These are phyloP conservation scores for Pangasius djambal DNA, from an alignment of 2,797 vertebrate genomes.

Conservation along the genomic window DNA sequence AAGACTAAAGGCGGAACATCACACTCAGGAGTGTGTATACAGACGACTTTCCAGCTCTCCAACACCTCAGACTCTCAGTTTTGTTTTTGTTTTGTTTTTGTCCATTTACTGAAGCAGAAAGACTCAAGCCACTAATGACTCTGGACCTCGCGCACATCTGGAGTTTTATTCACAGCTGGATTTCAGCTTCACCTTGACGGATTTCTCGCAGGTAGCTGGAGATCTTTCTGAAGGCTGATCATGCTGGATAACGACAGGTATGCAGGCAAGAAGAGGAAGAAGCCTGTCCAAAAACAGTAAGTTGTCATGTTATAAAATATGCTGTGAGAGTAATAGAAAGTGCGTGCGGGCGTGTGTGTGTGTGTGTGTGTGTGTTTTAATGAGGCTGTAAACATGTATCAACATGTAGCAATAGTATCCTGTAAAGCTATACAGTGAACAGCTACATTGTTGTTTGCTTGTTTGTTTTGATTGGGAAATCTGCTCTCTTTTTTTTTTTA, in stretches of 20 bases:
- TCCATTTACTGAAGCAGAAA: not conserved
- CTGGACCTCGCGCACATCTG: not conserved
- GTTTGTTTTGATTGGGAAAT: not conserved
- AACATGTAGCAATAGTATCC: not conserved
- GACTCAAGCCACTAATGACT: not conserved
- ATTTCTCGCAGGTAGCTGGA: not conserved
- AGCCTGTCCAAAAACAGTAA: constrained; percentile 58
- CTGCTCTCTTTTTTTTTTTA: not conserved
- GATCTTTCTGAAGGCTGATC: not conserved
- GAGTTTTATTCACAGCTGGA: constrained; percentile 23
- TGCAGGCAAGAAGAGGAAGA: constrained; percentile 60
- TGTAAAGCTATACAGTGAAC: not conserved
- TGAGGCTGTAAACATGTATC: not conserved
- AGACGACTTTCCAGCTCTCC: not conserved
- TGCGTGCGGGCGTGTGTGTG: not conserved
- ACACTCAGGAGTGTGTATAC: not conserved
- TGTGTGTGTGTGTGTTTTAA: too few species aligned
- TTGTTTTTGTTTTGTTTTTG: not conserved
- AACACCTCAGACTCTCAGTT: not conserved
- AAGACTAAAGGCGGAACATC: constrained; percentile 1
- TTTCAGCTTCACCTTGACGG: not conserved
- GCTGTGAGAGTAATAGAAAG: not conserved
- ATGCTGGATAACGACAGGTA: constrained; percentile 57
- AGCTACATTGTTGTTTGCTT: not conserved
- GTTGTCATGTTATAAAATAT: not conserved